Conservation (phyloP, 2,113 vertebrate genomes). For the Beaufortia kweichowensis region DNA sequence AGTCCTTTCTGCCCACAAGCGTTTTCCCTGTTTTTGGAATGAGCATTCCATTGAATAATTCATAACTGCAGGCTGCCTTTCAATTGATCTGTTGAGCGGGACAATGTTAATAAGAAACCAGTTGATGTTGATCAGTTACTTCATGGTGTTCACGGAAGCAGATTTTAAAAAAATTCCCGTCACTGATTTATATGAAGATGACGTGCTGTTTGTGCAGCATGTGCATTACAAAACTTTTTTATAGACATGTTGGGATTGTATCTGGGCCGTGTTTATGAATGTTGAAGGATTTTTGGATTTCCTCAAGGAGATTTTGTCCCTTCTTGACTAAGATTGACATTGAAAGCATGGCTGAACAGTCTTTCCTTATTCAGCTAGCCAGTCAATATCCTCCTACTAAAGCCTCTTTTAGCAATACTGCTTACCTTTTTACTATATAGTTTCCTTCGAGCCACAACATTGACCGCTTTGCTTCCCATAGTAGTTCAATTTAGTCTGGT, state of each 20-base stretch:
- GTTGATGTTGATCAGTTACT: slow-evolving; percentile 26
- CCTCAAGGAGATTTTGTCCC: slow-evolving; percentile 14
- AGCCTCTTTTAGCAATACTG: not conserved
- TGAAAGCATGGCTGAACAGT: not conserved
- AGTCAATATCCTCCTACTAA: not conserved
- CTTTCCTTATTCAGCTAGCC: not conserved
- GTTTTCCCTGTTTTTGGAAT: not conserved
- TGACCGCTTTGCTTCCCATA: not conserved
- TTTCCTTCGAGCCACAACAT: not conserved
- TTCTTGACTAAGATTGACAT: slow-evolving; percentile 5
- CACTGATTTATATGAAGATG: not conserved
- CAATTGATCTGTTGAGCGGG: slow-evolving; percentile 27
- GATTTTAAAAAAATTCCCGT: not conserved
- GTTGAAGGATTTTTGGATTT: not conserved
- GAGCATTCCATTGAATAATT: slow-evolving; percentile 52
- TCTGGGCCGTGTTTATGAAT: slow-evolving; percentile 22
- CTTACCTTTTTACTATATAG: not conserved
- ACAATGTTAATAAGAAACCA: slow-evolving; percentile 40
- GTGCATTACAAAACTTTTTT: not conserved
- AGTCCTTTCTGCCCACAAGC: not conserved
- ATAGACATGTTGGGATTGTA: not conserved
- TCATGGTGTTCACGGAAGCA: slow-evolving; percentile 31
- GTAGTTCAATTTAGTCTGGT: not conserved
- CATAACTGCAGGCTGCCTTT: slow-evolving; percentile 35
- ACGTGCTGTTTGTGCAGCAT: not conserved